Conservation (phyloP, 2,797 vertebrate species). For the Sebastes steindachneri region DNA sequence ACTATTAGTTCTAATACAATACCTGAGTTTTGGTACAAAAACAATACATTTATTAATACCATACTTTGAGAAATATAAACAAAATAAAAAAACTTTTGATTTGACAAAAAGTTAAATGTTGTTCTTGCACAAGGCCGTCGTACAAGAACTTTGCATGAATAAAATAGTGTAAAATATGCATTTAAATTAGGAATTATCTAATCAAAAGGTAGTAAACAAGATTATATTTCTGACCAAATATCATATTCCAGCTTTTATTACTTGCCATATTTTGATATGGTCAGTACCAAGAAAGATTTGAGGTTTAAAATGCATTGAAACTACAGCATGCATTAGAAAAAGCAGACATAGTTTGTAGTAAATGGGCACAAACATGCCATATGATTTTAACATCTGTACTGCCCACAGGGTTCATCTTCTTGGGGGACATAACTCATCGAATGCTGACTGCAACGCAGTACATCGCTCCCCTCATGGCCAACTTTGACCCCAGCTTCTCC, state of each 20-base stretch:
- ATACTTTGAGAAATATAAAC: too few species aligned
- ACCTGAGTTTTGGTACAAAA: too few species aligned
- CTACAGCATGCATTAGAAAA: neutral
- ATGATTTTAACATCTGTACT: neutral
- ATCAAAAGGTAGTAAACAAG: neutral
- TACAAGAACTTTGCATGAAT: neutral
- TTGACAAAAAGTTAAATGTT: neutral
- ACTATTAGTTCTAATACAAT: too few species aligned
- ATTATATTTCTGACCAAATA: neutral
- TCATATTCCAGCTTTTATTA: neutral
- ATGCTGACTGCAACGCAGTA: slow-evolving; percentile 98
- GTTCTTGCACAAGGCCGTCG: too few species aligned
- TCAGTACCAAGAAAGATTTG: neutral
- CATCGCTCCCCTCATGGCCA: slow-evolving; percentile 96
- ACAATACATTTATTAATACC: too few species aligned
- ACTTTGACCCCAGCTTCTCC: slow-evolving; percentile 96
- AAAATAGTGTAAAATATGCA: neutral
- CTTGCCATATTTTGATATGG: neutral
- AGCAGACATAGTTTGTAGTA: neutral
- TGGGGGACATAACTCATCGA: slow-evolving; percentile 91
- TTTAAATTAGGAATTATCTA: neutral
- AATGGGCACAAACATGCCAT: neutral
- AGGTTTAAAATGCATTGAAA: neutral
- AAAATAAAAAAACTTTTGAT: too few species aligned
- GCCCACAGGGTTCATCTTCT: slow-evolving; percentile 93